Conservation (phyloP, 2,888 invertebrate species). For the Geophilus truncorum region DNA sequence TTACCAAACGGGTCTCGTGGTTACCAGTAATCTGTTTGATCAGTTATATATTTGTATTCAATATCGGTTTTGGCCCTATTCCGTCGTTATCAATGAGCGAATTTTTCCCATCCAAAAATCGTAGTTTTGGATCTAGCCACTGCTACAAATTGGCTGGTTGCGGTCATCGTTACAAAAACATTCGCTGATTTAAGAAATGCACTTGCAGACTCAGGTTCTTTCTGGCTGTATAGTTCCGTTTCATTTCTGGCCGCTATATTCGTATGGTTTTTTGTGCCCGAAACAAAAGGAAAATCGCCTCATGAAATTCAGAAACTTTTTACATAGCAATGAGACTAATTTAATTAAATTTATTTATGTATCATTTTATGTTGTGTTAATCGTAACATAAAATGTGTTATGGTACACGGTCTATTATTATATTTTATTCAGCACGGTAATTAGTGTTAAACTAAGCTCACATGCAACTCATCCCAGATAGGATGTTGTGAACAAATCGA, state of each 20-base stretch:
- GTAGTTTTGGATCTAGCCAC: slow-evolving; percentile 72
- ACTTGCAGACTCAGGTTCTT: slow-evolving; percentile 62
- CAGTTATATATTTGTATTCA: slow-evolving; percentile 72
- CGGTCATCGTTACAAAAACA: slow-evolving; percentile 77
- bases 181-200: slow-evolving; percentile 67
- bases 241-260: slow-evolving; percentile 66
- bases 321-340: too few relatives aligned
- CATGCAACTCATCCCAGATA: too few relatives aligned
- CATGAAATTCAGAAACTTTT: slow-evolving; percentile 62
- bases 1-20: slow-evolving; percentile 57
- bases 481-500: too few relatives aligned
- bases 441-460: too few relatives aligned
- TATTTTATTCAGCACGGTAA: too few relatives aligned
- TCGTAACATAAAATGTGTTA: too few relatives aligned
- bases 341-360: too few relatives aligned
- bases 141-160: slow-evolving; percentile 68
- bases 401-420: too few relatives aligned
- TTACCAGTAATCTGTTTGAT: slow-evolving; percentile 67
- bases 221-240: slow-evolving; percentile 68
- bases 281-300: slow-evolving; percentile 83
- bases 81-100: slow-evolving; percentile 77
- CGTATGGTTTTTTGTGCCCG: slow-evolving; percentile 69
- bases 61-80: slow-evolving; percentile 73
- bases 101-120: slow-evolving; percentile 63
- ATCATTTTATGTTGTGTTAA: too few relatives aligned